Evolutionary conservation across 2,888 invertebrate species (phyloP).

Genomic region (Sericinus montela): DNA sequence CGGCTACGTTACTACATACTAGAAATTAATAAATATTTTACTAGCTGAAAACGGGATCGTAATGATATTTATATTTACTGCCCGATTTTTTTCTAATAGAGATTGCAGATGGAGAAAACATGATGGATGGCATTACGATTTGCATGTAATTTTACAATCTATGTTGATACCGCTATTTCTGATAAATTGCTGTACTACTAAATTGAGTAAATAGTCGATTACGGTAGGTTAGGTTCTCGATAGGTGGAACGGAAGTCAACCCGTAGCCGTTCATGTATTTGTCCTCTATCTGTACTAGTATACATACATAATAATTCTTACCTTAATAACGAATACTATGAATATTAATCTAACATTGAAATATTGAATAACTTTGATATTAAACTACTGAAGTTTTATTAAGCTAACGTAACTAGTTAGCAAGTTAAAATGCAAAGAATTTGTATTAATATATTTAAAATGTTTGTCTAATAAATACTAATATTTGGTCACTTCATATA

Average conservation of each 20-base stretch:
- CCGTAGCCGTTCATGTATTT: conserved; percentile 8
- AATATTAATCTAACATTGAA: conserved; percentile 19
- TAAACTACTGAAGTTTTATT: conserved; percentile 2
- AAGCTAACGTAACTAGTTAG: no score
- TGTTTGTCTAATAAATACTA: no score
- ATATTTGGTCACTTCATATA: no score
- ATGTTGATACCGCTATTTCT: conserved; percentile 11
- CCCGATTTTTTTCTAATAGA: conserved; percentile 8
- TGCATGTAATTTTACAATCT: conserved; percentile 15
- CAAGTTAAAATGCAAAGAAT: neutral
- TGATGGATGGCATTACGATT: conserved; percentile 10
- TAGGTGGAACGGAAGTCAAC: conserved; percentile 1
- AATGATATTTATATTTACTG: neutral
- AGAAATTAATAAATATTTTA: no score
- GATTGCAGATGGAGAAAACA: conserved; percentile 1
- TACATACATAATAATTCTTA: conserved; percentile 18
- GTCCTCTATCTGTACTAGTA: conserved; percentile 1
- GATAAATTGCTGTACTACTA: conserved; percentile 7
- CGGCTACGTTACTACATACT: no score
- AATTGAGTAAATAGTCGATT: conserved; percentile 12
- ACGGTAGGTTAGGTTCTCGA: conserved; percentile 2
- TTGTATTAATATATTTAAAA: no score
- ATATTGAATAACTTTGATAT: conserved; percentile 10
- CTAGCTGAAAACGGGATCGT: neutral
- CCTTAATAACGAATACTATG: conserved; percentile 13